A percentile compares a stretch with the other conserved stretches of the same genome.
Evolutionary conservation across 2,888 invertebrate species (phyloP).

Genomic region (Mesochorus sp.): DNA sequence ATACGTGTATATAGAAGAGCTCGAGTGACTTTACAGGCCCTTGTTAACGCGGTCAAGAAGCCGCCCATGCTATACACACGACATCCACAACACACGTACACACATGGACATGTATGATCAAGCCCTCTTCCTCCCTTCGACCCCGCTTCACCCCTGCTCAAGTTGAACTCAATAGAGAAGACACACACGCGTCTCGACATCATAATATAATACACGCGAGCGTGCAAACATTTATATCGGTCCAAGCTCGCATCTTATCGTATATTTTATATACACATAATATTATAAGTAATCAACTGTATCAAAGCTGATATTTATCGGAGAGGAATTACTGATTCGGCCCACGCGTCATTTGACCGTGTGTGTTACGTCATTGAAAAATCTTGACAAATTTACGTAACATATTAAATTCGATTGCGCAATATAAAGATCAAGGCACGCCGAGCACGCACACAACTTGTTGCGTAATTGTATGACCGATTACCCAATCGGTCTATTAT

Average conservation of each 20-base stretch:
- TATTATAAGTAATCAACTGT: too few species aligned
- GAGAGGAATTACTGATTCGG: too few species aligned
- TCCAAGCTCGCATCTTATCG: too few species aligned
- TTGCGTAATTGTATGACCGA: conserved; percentile 28
- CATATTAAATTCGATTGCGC: background rate
- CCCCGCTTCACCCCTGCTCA: conserved; percentile 14
- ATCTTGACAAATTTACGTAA: background rate
- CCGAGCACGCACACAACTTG: background rate
- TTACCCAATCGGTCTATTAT: too few species aligned
- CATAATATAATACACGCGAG: too few species aligned
- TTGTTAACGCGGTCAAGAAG: conserved; percentile 63
- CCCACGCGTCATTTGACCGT: background rate
- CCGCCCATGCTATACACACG: conserved; percentile 36
- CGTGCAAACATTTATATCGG: too few species aligned
- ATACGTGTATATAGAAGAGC: too few species aligned
- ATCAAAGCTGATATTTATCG: too few species aligned
- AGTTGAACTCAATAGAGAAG: conserved; percentile 46
- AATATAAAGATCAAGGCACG: background rate
- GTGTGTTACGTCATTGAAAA: conserved; percentile 31
- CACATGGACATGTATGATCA: conserved; percentile 1
- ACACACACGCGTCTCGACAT: too few species aligned
- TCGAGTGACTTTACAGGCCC: conserved; percentile 44
- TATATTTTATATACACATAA: too few species aligned
- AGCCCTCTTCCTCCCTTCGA: conserved; percentile 11
- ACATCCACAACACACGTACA: background rate